Base-by-base conservation (phyloP, 2,113 vertebrate genomes). In the Tupaia chinensis region DNA sequence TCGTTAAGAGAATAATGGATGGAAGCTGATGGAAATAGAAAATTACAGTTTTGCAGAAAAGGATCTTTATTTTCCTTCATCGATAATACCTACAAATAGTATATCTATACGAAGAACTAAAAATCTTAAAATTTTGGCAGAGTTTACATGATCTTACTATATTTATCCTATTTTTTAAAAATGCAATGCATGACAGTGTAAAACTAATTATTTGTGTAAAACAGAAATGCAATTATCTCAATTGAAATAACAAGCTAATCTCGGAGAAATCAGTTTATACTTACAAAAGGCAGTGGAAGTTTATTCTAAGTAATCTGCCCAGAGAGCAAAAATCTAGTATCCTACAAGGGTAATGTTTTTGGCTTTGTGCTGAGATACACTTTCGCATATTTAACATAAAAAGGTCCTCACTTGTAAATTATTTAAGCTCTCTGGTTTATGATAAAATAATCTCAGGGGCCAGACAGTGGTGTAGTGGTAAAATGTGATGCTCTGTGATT, bases 91-190 rank as follows among this genome's bases (percentile, higher is more conserved):
- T 78, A 53, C n/a, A 94, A 93, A 83, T 20, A 84, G 15, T 63
- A 80, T 16, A 5, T 80, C 63, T 85, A 77, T 81, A 63, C 77
- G 11, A 91, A 23, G 13, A 76, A 82, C 82, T n/a, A 77, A 81
- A 81, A 81, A 88, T 61, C n/a, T 69, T 80, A 87, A 87, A 69
- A 73, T 78, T 74, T 3, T 73, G 19, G 34, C 87, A 93, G 86
- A 66, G n/a, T n/a, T 56, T 96, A 9, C n/a, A 92, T 15, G 68
- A 58, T n/a, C 34, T 22, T 92, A 34, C 85, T 74, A 53, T 32
- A 29, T 63, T 87, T 79, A 92, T 85, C 83, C 54, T 56, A 65
- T 69, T 61, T 25, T 83, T 87, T 86, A 1, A 72, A 72, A 85
- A 82, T 27, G n/a, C 23, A 78, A 84, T 34, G 25, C 14, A 85